Evolutionary conservation across 2,113 vertebrate species (phyloP).

Genomic region (Uropsilus gracilis): DNA sequence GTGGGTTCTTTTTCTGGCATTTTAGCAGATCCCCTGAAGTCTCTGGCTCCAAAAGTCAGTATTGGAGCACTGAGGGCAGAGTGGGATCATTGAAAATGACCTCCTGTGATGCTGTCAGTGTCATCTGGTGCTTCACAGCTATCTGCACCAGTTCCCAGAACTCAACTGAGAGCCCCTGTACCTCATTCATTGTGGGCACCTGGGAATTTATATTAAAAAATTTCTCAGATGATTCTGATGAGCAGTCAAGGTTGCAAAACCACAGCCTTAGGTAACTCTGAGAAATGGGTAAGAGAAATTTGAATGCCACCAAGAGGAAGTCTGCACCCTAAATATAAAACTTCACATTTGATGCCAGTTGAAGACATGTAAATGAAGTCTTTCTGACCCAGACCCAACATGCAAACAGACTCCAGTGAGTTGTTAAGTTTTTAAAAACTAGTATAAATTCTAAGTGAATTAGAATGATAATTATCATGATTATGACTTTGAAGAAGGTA

Average conservation of each 20-base stretch:
- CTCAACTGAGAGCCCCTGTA: slow-evolving; percentile 11
- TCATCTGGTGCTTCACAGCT: background rate
- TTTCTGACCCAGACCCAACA: slow-evolving; percentile 29
- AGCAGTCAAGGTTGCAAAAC: slow-evolving; percentile 44
- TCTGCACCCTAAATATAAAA: slow-evolving; percentile 74
- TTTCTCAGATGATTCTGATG: slow-evolving; percentile 52
- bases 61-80: background rate
- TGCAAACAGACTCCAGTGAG: slow-evolving; percentile 1
- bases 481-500: background rate
- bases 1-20: background rate
- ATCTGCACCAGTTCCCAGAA: too few relatives aligned
- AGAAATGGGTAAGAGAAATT: slow-evolving; percentile 53
- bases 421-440: background rate
- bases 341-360: background rate
- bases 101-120: too few relatives aligned
- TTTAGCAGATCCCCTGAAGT: background rate
- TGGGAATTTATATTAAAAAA: slow-evolving; percentile 39
- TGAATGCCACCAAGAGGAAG: slow-evolving; percentile 72
- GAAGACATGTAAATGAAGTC: slow-evolving; percentile 70
- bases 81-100: too few relatives aligned
- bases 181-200: too few relatives aligned
- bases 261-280: background rate
- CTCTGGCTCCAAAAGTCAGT: background rate
- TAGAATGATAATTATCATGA: background rate
- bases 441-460: background rate